Evolutionary conservation across 2,797 vertebrate genomes (phyloP).

Genomic region (Phyllotis vaccarum): DNA sequence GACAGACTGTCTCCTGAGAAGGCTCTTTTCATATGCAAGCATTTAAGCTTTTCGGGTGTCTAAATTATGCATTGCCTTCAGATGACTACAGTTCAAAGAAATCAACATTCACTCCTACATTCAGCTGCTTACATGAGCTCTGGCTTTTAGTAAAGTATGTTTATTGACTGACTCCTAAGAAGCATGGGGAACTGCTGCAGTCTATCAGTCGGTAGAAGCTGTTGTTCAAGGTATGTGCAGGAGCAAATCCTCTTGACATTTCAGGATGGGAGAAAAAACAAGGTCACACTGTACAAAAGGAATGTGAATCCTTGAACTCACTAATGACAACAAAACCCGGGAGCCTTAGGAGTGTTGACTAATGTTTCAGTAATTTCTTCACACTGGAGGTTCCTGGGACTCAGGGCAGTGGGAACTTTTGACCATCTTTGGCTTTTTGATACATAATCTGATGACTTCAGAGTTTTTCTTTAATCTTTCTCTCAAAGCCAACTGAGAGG

Average conservation of each 20-base stretch:
- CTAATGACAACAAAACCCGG: slow-evolving; percentile 44
- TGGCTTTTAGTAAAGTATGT: slow-evolving; percentile 63
- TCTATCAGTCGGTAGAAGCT: slow-evolving; percentile 54
- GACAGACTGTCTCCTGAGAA: slow-evolving; percentile 44
- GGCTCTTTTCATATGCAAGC: background rate
- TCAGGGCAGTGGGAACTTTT: slow-evolving; percentile 66
- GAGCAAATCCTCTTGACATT: slow-evolving; percentile 75
- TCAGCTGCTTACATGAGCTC: slow-evolving; percentile 31
- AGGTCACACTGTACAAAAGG: slow-evolving; percentile 66
- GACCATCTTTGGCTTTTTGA: slow-evolving; percentile 64
- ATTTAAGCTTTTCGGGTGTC: slow-evolving; percentile 57
- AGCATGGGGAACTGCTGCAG: background rate
- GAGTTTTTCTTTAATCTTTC: slow-evolving; percentile 27
- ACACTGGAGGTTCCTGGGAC: slow-evolving; percentile 19
- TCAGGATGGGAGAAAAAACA: slow-evolving; percentile 58
- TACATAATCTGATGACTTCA: slow-evolving; percentile 72
- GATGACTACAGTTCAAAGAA: slow-evolving; percentile 63
- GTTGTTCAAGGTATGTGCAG: slow-evolving; percentile 40
- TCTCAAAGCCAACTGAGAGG: slow-evolving; percentile 76
- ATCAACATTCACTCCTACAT: slow-evolving; percentile 70
- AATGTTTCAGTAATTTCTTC: slow-evolving; percentile 57
- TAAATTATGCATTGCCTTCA: slow-evolving; percentile 69
- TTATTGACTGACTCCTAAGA: slow-evolving; percentile 65
- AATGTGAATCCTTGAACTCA: slow-evolving; percentile 63
- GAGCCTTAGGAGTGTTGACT: slow-evolving; percentile 59